Base-by-base conservation (phyloP, 2,797 vertebrate species). In the Ptychobarbus kaznakovi region DNA sequence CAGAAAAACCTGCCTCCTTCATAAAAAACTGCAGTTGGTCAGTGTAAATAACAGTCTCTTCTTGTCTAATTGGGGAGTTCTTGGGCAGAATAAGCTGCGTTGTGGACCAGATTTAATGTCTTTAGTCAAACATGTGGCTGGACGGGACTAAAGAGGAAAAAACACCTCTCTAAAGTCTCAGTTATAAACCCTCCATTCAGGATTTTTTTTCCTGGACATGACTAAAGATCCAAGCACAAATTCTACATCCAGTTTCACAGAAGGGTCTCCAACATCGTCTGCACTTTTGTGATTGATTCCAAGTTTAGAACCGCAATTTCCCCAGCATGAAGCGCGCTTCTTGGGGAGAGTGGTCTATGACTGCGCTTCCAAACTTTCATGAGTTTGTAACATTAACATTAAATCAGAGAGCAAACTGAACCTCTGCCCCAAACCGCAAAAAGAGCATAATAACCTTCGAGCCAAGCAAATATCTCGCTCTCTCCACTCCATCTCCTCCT, bases 401-500 rank as follows among this genome's bases (percentile, higher is more conserved):
- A 49, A 44, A 38, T 66, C 35, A 58, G 58, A 80, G 25, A 75
- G 66, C 76, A 75, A 75, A 81, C 35, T 22, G 61, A 28, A 84
- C 76, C 77, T 65, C 56, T 49, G 46, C 46, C 65, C 65, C 86
- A 63, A 58, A 77, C 22, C 12, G 25, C 77, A 32, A 56, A 76
- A 78, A 78, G 16, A 78, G 63, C 63, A 84, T 44, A 32, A 77
- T 68, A 77, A 73, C 58, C 46, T 76, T 25, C 4, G 69, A 82
- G 69, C n/a, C 18, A 11, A 46, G 38, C 69, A 66, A 81, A 66
- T 70, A 79, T 58, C 70, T 75, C 51, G 22, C 35, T 83, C 25
- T 28, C n/a, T 69, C 68, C 81, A 46, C 81, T 74, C 68, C 74
- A 44, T 68, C 78, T 40, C 25, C 78, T 84, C 79, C 76, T 85